Base-by-base conservation (phyloP, 2,888 invertebrate species). In the Torymus tubicola region DNA sequence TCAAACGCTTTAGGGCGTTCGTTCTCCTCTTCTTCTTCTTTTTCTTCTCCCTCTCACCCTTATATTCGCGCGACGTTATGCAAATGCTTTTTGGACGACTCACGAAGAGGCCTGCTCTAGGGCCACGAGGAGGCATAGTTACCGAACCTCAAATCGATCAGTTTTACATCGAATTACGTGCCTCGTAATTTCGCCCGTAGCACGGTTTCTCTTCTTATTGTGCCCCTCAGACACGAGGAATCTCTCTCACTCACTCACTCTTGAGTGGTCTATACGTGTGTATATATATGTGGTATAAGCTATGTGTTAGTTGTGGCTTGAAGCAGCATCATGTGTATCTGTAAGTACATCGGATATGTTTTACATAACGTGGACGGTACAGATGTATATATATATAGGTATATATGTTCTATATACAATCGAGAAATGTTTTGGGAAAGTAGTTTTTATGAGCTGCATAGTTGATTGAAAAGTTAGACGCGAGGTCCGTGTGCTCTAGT, bases 91-190 rank as follows among this genome's bases (percentile, higher is more conserved):
- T 78, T 70, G 78, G 78, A 71, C 74, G 78, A 78, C 71, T 81
- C 81, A 78, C 78, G 81, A 81, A 31, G 42, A 42, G 75, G 64
- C 69, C 65, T 74, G 77, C 68, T 57, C 57, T 55, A 42, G 42
- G 42, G 42, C 42, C 42, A 8, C 42, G 8, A 8, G 8, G 8
- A 8, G 42, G 42, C 42, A 21, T 42, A 63, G 74, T 75, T 75
- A 81, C 78, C 81, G 67, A 78, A 70, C 81, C 42, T 74, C 65
- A 65, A 74, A 81, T 81, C 81, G 81, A 81, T 81, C 81, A 71
- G 81, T 71, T 81, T 81, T 78, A 81, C 81, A 78, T 81, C 71
- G 75, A 81, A 81, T 81, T 81, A 78, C 70, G 70, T 71, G 81
- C 64, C 81, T 81, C 71, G 75, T 71, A 78, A 75, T 81, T 78